A percentile compares a stretch with the other conserved stretches of the same genome.
Evolutionary conservation across 2,113 vertebrate species (phyloP).

Genomic region (Chlorocebus sabaeus): DNA sequence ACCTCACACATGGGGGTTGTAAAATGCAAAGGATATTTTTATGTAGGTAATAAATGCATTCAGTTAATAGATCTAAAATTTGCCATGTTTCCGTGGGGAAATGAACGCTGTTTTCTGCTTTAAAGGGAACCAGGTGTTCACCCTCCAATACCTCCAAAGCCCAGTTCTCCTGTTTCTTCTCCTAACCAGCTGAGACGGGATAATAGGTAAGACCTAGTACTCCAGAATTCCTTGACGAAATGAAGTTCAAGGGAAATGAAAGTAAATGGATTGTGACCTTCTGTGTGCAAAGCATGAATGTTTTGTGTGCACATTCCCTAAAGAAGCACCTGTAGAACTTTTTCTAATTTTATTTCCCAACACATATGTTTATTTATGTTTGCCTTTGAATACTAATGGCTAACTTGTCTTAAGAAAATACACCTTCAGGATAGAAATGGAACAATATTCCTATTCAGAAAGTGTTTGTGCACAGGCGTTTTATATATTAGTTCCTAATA

Average conservation of each 20-base stretch:
- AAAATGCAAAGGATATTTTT: not conserved
- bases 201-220: constrained; percentile 57
- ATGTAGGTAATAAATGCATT: not conserved
- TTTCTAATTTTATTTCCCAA: not conserved
- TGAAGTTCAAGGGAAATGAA: not conserved
- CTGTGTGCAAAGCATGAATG: not conserved
- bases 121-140: constrained; percentile 57
- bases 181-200: not conserved
- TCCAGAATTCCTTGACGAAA: not conserved
- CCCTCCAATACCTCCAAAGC: constrained; percentile 71
- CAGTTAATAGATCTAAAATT: not conserved
- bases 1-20: not conserved
- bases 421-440: not conserved
- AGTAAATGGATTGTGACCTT: not conserved
- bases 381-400: not conserved
- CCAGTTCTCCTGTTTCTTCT: constrained; percentile 48
- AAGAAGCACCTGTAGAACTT: not conserved
- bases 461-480: not conserved
- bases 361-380: not conserved
- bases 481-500: not conserved
- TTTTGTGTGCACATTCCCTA: not conserved
- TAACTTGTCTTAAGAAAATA: not conserved
- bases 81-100: constrained; percentile 9
- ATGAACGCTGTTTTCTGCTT: constrained; percentile 53
- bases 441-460: not conserved